Evolutionary conservation across 1,140 invertebrate genomes (phyloP).

Genomic region (Diabrotica virgifera): DNA sequence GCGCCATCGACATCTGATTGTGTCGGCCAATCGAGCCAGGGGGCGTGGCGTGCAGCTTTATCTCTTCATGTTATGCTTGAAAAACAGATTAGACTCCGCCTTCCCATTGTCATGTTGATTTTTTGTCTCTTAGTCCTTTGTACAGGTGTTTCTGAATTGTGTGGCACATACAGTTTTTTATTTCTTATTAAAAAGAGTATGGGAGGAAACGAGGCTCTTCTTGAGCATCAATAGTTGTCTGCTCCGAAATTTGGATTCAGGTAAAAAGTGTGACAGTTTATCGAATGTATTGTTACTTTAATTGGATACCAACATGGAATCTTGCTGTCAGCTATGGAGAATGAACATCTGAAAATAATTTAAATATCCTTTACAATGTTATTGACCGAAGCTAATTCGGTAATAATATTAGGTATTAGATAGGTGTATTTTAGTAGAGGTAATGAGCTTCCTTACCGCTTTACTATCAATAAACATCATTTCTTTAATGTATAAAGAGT

Average conservation of each 20-base stretch:
- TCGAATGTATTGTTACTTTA: conserved; percentile 23
- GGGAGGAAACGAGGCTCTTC: conserved; percentile 29
- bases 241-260: conserved; percentile 21
- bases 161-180: conserved; percentile 31
- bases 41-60: conserved; percentile 42
- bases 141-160: conserved; percentile 49
- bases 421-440: too few species aligned
- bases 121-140: conserved; percentile 48
- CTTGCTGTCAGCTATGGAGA: too few species aligned
- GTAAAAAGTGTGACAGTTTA: conserved; percentile 8
- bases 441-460: too few species aligned
- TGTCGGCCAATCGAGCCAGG: conserved; percentile 36
- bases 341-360: too few species aligned
- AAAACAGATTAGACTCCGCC: conserved; percentile 43
- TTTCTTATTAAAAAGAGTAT: conserved; percentile 23
- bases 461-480: too few species aligned
- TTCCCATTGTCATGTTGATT: conserved; percentile 48
- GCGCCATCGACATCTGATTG: conserved; percentile 28
- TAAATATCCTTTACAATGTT: too few species aligned
- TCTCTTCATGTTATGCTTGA: conserved; percentile 44
- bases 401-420: too few species aligned
- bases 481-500: too few species aligned
- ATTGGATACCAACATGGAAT: conserved; percentile 12
- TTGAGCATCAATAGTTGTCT: conserved; percentile 26
- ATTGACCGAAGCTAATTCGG: too few species aligned